Evolutionary conservation across 2,113 vertebrate species (phyloP).

Genomic region (Diglossa brunneiventris): DNA sequence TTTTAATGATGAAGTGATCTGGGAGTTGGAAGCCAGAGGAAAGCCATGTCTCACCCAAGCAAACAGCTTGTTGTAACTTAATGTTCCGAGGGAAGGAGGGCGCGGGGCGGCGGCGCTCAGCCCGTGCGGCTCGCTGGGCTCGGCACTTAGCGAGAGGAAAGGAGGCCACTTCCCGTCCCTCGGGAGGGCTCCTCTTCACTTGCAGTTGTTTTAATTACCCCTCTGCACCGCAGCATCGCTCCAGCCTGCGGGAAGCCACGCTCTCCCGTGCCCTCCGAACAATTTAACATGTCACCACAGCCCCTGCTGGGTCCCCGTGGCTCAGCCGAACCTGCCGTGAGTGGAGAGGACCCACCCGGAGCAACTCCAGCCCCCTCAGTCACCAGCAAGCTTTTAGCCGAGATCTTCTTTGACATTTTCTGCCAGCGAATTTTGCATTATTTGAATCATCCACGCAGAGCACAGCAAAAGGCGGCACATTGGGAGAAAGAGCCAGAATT

Average conservation of each 20-base stretch:
- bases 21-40: not conserved
- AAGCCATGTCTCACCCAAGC: not conserved
- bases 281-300: not conserved
- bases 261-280: not conserved
- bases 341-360: not conserved
- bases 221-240: not conserved
- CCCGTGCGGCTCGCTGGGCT: not conserved
- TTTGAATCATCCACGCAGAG: constrained; percentile 1
- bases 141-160: not conserved
- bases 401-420: constrained; percentile 28
- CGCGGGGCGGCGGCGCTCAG: not conserved
- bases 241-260: not conserved
- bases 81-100: not conserved
- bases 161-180: not conserved
- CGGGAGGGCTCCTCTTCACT: not conserved
- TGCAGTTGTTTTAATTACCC: not conserved
- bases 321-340: not conserved
- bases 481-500: constrained; percentile 31
- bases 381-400: not conserved
- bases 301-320: not conserved
- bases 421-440: not conserved
- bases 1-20: not conserved
- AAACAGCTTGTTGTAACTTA: not conserved
- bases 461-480: not conserved
- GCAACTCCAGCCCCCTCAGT: not conserved